Conservation (phyloP, 2,888 invertebrate genomes). For the Ophioninae sp. region DNA sequence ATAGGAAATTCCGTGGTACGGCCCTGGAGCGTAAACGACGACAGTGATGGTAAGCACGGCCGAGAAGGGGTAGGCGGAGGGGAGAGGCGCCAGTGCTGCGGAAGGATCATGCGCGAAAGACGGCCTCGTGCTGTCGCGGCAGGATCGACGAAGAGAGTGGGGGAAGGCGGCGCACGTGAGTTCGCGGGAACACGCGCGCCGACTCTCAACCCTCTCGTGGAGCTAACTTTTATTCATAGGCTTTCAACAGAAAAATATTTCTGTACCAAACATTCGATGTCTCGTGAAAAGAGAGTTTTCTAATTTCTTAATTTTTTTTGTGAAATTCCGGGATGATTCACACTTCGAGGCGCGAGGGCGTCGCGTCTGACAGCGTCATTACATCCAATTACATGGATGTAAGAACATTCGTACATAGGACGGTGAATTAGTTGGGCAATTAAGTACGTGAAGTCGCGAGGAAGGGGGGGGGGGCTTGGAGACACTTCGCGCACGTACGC, state of each 20-base stretch:
- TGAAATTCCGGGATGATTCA: not conserved
- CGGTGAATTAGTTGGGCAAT: not conserved
- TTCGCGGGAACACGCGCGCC: not conserved
- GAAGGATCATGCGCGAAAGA: too few species aligned
- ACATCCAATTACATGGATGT: not conserved
- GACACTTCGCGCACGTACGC: not conserved
- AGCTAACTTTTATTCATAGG: not conserved
- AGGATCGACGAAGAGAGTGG: constrained; percentile 11
- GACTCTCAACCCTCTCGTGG: not conserved
- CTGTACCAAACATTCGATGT: not conserved
- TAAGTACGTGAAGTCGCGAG: not conserved
- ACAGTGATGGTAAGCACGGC: not conserved
- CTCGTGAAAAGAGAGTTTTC: not conserved
- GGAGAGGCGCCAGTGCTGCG: not conserved
- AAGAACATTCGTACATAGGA: not conserved
- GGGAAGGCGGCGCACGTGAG: constrained; percentile 52
- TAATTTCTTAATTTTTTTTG: not conserved
- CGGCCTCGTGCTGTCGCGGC: not conserved
- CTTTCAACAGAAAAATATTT: not conserved
- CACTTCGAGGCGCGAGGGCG: not conserved
- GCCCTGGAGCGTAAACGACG: constrained; percentile 40
- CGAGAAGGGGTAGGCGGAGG: not conserved
- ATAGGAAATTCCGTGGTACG: constrained; percentile 49
- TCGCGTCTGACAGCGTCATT: constrained; percentile 10
- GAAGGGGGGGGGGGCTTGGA: too few species aligned